Conservation (phyloP, 1,140 invertebrate species). For the Paracyclopina nana region DNA sequence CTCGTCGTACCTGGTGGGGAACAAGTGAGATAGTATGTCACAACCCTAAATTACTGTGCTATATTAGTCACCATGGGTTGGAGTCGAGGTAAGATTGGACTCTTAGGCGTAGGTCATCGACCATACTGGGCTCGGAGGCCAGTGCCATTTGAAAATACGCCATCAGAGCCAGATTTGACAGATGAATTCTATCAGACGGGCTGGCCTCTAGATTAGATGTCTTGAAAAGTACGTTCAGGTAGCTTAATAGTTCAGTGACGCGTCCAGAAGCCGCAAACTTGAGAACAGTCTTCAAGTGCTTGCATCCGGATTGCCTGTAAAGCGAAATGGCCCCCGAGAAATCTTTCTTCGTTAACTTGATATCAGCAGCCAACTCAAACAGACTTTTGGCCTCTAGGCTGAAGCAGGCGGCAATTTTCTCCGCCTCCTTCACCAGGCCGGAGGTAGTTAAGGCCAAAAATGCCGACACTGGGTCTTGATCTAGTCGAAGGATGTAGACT, state of each 20-base stretch:
- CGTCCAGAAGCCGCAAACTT: constrained; percentile 8
- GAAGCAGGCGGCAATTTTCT: background rate
- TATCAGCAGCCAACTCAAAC: constrained; percentile 5
- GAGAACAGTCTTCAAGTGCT: constrained; percentile 6
- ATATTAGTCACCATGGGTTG: no score
- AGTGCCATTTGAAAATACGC: constrained; percentile 14
- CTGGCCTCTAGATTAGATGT: background rate
- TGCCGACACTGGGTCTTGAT: background rate
- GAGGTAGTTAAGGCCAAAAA: constrained; percentile 3
- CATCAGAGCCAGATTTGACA: constrained; percentile 13
- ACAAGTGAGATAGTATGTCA: no score
- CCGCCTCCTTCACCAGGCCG: background rate
- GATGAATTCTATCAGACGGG: background rate
- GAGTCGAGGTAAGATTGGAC: no score
- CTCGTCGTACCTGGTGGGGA: no score
- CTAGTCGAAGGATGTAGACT: background rate
- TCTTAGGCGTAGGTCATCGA: no score
- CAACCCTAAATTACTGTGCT: no score
- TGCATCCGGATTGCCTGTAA: background rate
- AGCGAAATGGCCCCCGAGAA: background rate
- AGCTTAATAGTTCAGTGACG: background rate
- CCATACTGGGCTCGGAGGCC: background rate
- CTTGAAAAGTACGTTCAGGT: background rate
- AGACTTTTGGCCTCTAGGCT: constrained; percentile 1
- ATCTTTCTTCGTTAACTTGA: constrained; percentile 1